These are phyloP conservation scores for Gymnobelideus leadbeateri DNA, from an alignment of 2,113 vertebrate genomes.

Conservation along the genomic window DNA sequence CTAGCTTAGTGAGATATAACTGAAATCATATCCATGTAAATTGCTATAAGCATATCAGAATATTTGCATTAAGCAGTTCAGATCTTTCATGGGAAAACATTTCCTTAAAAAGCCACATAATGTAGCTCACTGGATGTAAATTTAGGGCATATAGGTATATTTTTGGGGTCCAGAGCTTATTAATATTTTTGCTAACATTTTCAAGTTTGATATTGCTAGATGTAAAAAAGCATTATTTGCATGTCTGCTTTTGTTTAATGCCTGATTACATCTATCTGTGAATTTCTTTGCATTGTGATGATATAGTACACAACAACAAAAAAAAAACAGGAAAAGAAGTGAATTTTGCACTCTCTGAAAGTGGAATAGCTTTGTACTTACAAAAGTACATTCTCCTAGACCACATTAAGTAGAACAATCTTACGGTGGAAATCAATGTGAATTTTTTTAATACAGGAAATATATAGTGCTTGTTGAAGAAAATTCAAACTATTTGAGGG, in stretches of 20 bases:
- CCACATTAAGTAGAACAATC: background rate
- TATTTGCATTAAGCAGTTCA: conserved; percentile 30
- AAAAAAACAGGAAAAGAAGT: background rate
- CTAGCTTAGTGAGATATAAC: background rate
- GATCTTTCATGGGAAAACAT: conserved; percentile 25
- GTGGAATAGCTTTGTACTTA: conserved; percentile 3
- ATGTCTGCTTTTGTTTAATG: background rate
- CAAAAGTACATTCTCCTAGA: conserved; percentile 33
- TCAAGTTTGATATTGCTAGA: conserved; percentile 36
- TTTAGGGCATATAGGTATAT: background rate
- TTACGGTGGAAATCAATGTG: background rate
- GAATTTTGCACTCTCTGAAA: conserved; percentile 8
- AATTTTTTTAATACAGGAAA: background rate
- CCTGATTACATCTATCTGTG: background rate
- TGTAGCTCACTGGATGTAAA: background rate
- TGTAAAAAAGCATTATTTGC: background rate
- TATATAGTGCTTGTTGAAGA: conserved; percentile 11
- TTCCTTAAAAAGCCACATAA: background rate
- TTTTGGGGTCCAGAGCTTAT: conserved; percentile 12
- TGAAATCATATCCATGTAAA: background rate
- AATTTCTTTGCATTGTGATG: conserved; percentile 7
- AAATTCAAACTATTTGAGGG: conserved; percentile 5
- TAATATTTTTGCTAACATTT: conserved; percentile 5
- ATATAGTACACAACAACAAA: background rate
- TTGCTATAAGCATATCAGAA: background rate